Percentiles rank a stretch among this genome's conserved stretches.
Conservation (phyloP, 2,888 invertebrate genomes). For the Girardia tigrina region DNA sequence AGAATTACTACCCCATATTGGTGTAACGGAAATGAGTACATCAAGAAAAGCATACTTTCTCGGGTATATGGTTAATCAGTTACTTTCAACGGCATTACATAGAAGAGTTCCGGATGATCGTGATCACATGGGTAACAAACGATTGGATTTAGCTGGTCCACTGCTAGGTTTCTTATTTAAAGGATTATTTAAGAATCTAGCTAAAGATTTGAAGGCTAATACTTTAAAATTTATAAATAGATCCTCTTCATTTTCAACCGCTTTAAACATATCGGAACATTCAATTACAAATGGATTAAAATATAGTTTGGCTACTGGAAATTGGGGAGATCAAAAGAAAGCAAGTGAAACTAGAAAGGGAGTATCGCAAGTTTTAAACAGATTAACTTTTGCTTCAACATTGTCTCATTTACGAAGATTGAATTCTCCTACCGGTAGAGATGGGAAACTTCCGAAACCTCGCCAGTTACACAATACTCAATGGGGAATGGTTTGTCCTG, state of each 20-base stretch:
- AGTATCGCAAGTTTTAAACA: slow-evolving; percentile 87
- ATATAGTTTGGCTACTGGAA: slow-evolving; percentile 95
- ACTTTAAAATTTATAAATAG: slow-evolving; percentile 94
- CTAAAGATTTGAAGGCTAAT: slow-evolving; percentile 93
- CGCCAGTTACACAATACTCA: slow-evolving; percentile 95
- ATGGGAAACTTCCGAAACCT: slow-evolving; percentile 94
- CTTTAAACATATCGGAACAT: slow-evolving; percentile 84
- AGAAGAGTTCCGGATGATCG: slow-evolving; percentile 93
- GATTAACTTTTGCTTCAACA: slow-evolving; percentile 93
- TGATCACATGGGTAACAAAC: slow-evolving; percentile 98
- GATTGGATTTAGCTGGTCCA: slow-evolving; percentile 91
- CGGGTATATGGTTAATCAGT: slow-evolving; percentile 92
- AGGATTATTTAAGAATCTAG: slow-evolving; percentile 81
- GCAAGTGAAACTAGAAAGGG: slow-evolving; percentile 95
- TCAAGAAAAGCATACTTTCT: slow-evolving; percentile 97
- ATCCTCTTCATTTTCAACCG: slow-evolving; percentile 93
- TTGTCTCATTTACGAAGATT: slow-evolving; percentile 90
- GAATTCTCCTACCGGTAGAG: slow-evolving; percentile 95
- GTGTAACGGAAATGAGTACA: slow-evolving; percentile 96
- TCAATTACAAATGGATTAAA: slow-evolving; percentile 92
- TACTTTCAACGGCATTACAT: slow-evolving; percentile 71
- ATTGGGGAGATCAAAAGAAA: slow-evolving; percentile 99
- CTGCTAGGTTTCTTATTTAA: slow-evolving; percentile 86
- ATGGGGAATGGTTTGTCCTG: slow-evolving; percentile 99
- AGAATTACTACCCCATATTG: slow-evolving; percentile 98